Percentiles rank a stretch among this genome's conserved stretches.
Evolutionary conservation across 2,797 vertebrate genomes (phyloP).

Genomic region (Momotus momota): DNA sequence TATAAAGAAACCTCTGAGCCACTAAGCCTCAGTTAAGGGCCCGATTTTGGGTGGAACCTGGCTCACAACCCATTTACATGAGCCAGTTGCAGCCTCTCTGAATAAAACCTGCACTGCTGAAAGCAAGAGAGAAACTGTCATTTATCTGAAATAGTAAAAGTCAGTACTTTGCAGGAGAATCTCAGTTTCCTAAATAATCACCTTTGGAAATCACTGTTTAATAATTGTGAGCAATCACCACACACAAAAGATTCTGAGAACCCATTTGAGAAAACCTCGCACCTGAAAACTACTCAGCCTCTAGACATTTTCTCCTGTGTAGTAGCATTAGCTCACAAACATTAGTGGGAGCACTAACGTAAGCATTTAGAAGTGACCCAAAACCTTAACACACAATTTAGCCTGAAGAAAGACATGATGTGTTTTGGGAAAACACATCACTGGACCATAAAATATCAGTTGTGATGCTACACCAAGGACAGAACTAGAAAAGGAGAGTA

Average conservation of each 20-base stretch:
- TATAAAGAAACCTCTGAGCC: background rate
- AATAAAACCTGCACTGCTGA: background rate
- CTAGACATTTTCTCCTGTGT: background rate
- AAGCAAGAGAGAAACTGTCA: background rate
- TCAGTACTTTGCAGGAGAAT: background rate
- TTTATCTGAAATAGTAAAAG: background rate
- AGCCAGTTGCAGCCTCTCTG: background rate
- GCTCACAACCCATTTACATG: background rate
- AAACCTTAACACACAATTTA: background rate
- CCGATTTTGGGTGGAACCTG: background rate
- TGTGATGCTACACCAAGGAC: background rate
- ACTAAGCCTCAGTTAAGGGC: background rate
- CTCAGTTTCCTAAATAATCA: background rate
- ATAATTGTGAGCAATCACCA: background rate
- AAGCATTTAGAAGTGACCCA: background rate
- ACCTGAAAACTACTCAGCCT: background rate
- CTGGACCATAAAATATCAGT: background rate
- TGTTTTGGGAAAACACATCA: background rate
- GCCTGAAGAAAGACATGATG: fast-evolving
- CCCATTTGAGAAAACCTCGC: background rate
- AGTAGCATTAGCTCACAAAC: background rate
- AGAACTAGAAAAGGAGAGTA: background rate
- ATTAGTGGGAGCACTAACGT: background rate
- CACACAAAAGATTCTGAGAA: background rate
- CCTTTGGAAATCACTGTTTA: background rate